These are phyloP conservation scores for Chironomus tentans DNA, from an alignment of 2,888 invertebrate genomes.

Conservation along the genomic window DNA sequence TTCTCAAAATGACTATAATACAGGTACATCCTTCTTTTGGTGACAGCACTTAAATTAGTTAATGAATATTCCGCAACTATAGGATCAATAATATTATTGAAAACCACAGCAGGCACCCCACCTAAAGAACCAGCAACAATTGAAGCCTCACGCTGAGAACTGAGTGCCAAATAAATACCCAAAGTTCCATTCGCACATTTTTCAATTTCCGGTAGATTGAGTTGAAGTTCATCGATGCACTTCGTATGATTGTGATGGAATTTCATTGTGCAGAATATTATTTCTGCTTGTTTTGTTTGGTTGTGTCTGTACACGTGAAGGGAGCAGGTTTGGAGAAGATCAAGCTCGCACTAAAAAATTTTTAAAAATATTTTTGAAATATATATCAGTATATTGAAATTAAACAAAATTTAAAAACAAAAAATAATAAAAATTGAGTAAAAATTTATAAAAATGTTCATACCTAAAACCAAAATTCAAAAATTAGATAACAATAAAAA, in stretches of 20 bases:
- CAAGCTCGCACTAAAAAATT: not conserved
- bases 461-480: too few relatives aligned
- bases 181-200: constrained; percentile 38
- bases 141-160: not conserved
- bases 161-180: not conserved
- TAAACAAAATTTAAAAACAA: too few relatives aligned
- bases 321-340: not conserved
- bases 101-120: not conserved
- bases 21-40: too few relatives aligned
- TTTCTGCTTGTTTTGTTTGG: not conserved
- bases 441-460: not conserved
- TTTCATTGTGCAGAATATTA: not conserved
- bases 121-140: not conserved
- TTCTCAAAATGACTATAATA: too few relatives aligned
- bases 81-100: not conserved
- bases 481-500: too few relatives aligned
- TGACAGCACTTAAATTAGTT: too few relatives aligned
- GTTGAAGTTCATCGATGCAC: not conserved
- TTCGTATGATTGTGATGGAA: not conserved
- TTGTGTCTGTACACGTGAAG: not conserved
- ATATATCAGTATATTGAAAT: too few relatives aligned
- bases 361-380: too few relatives aligned
- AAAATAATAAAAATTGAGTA: not conserved
- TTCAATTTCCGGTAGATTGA: constrained; percentile 40
- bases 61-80: constrained; percentile 19